Conservation (phyloP, 2,113 vertebrate genomes). For the Toxotes jaculatrix region DNA sequence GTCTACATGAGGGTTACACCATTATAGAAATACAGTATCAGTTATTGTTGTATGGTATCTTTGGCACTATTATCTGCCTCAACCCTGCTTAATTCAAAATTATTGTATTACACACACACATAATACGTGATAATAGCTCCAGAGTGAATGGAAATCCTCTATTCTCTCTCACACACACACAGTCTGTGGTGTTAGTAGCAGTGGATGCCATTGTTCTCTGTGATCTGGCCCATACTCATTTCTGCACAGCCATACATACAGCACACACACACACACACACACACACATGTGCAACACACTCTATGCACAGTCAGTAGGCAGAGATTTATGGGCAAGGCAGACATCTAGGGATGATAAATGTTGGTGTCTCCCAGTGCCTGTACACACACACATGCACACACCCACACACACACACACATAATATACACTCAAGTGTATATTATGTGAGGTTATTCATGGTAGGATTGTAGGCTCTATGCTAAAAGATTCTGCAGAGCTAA, state of each 20-base stretch:
- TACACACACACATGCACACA: not conserved
- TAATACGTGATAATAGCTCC: not conserved
- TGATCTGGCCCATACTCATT: not conserved
- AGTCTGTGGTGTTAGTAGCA: not conserved
- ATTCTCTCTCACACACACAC: not conserved
- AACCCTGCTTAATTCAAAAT: not conserved
- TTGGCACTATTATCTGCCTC: not conserved
- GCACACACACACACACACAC: not conserved
- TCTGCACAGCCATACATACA: slow-evolving; percentile 5
- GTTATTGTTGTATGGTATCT: not conserved
- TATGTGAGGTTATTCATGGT: not conserved
- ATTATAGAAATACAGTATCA: not conserved
- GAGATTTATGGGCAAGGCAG: slow-evolving; percentile 20
- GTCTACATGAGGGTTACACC: not conserved
- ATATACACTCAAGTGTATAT: not conserved
- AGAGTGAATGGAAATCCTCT: not conserved
- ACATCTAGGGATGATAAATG: slow-evolving; percentile 24
- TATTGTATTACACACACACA: not conserved
- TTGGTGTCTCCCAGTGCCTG: not conserved
- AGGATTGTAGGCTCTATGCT: not conserved
- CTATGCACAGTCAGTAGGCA: not conserved
- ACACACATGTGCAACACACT: not conserved
- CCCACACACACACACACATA: not conserved
- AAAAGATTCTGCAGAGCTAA: not conserved
- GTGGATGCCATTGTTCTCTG: not conserved